Evolutionary conservation across 64 coral and sea anemone genomes (phyloP), one percentile per base, ranked within the genome.

Genomic region (Orbicella faveolata): DNA sequence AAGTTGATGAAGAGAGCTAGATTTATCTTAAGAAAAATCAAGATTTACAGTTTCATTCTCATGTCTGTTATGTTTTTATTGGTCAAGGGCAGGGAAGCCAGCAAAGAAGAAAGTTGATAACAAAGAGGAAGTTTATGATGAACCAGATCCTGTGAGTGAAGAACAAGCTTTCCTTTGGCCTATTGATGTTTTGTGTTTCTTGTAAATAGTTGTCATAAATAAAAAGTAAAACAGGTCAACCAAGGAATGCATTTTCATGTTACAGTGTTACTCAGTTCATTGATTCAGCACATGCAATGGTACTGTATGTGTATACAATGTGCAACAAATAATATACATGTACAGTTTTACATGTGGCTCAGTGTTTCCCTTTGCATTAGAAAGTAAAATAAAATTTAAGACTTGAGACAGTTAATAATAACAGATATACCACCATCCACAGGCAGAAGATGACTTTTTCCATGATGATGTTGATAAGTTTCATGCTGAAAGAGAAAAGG

Each of bases 391-490:
- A 11, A 55, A 55, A 2, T 11, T 55, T 11, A 55, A 55, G 13
- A 55, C 53, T 55, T 55, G 53, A 1, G 0, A 9, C 53, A 55
- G 53, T 39, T 39, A 55, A 55, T 55, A 13, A 9, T 55, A 55
- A 55, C 53, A 11, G 1, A 11, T 20, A 54, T 92, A 30, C 41
- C 63, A 53, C 41, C 25, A 70, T 74, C 76, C 12, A 18, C 14
- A 94, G 92, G 89, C 94, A 63, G 76, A 77, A 63, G 92, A 94
- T 88, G 95, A 98, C 16, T 98, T 73, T 59, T 94, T 98, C 37
- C 68, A 94, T 89, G 95, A 98, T 89, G 92, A 92, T 89, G 92
- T 98, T 36, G 95, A 92, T 36, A 98, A 98, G 79, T 92, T 91
- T 89, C 86, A 94, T 79, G 76, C 61, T 41, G 93, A 98, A 25